Evolutionary conservation across 2,888 invertebrate species (phyloP).

Genomic region (Mesochorus sp.): DNA sequence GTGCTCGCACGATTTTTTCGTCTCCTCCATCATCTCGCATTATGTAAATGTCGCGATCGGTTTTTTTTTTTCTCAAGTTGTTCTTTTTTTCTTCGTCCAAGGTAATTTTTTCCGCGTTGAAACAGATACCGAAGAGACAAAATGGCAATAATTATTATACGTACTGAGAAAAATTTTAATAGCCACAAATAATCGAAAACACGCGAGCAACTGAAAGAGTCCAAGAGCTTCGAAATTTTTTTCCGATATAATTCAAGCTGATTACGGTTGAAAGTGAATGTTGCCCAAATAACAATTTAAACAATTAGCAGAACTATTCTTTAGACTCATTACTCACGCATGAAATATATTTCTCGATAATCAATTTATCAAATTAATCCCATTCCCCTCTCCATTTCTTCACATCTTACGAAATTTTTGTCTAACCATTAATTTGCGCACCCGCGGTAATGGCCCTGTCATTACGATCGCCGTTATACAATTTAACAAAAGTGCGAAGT

Average conservation of each 20-base stretch:
- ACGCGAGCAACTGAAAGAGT: neutral
- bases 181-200: neutral
- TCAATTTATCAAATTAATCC: too few species aligned
- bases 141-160: neutral
- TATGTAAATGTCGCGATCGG: constrained; percentile 50
- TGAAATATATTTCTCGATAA: too few species aligned
- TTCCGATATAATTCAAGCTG: too few species aligned
- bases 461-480: neutral
- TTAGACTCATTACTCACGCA: too few species aligned
- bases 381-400: too few species aligned
- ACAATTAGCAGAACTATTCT: too few species aligned
- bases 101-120: constrained; percentile 10
- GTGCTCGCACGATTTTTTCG: constrained; percentile 26
- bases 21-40: constrained; percentile 49
- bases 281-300: too few species aligned
- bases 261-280: too few species aligned
- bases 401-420: too few species aligned
- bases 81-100: constrained; percentile 3
- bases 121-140: neutral
- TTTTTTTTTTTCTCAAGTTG: neutral
- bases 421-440: neutral
- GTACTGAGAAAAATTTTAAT: constrained; percentile 1
- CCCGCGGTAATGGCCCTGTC: neutral
- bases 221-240: neutral
- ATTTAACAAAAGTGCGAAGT: constrained; percentile 39